Conservation (phyloP, 1,140 invertebrate genomes). For the Mesaphorura yosii region DNA sequence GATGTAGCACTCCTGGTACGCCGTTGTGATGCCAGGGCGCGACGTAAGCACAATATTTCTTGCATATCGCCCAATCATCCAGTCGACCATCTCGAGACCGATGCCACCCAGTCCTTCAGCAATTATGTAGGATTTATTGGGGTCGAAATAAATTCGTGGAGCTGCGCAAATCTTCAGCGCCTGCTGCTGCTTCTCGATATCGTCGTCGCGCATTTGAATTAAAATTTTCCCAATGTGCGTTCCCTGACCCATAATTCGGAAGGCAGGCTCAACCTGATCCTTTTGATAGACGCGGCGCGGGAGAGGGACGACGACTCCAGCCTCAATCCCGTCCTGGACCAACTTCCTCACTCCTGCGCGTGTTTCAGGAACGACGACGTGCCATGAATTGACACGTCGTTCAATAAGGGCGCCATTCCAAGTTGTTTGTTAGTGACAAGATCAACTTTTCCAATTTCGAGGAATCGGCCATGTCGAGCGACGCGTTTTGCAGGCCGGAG, state of each 20-base stretch:
- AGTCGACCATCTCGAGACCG: constrained; percentile 76
- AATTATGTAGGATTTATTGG: constrained; percentile 39
- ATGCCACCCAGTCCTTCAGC: constrained; percentile 49
- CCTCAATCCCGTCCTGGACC: constrained; percentile 49
- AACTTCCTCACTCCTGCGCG: constrained; percentile 39
- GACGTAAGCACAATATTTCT: constrained; percentile 73
- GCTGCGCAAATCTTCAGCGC: not conserved
- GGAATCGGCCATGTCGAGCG: constrained; percentile 50
- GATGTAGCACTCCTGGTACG: constrained; percentile 75
- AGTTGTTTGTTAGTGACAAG: constrained; percentile 50
- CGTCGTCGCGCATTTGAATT: constrained; percentile 35
- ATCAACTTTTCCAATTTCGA: constrained; percentile 69
- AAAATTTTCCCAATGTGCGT: constrained; percentile 78
- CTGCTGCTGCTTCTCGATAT: too few species aligned
- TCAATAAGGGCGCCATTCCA: constrained; percentile 34
- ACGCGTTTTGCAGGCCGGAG: too few species aligned
- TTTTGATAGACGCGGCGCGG: constrained; percentile 47
- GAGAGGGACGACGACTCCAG: constrained; percentile 52
- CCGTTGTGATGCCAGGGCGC: constrained; percentile 69
- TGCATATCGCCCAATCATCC: constrained; percentile 75
- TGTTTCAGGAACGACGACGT: not conserved
- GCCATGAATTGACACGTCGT: constrained; percentile 27
- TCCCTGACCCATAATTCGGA: constrained; percentile 65
- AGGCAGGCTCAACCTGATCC: constrained; percentile 52
- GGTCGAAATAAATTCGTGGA: constrained; percentile 30